Percentiles rank a stretch among this genome's conserved stretches.
These are phyloP conservation scores for Fopius arisanus DNA, from an alignment of 1,140 invertebrate genomes.

Conservation along the genomic window DNA sequence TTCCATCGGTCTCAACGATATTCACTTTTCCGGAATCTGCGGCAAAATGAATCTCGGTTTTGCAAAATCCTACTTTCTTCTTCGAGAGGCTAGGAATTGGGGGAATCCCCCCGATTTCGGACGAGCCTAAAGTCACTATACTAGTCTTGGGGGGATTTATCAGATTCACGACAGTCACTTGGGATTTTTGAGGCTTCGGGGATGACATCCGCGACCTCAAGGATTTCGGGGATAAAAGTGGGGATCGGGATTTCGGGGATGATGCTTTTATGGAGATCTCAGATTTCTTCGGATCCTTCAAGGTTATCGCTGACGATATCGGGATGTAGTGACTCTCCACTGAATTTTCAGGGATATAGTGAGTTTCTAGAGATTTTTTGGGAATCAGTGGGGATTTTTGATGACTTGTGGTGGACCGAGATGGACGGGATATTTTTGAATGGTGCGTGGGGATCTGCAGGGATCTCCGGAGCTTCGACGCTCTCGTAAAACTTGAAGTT, in stretches of 20 bases:
- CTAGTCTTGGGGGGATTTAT: slow-evolving; percentile 24
- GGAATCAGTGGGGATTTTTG: not conserved
- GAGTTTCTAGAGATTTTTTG: slow-evolving; percentile 13
- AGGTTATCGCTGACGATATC: not conserved
- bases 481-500: slow-evolving; percentile 34
- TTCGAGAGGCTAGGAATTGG: not conserved
- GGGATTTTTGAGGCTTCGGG: not conserved
- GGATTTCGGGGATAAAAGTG: not conserved
- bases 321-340: not conserved
- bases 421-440: slow-evolving; percentile 1
- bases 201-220: not conserved
- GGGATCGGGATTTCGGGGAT: not conserved
- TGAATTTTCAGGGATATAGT: not conserved
- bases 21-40: slow-evolving; percentile 84
- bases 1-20: slow-evolving; percentile 86
- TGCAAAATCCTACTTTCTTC: slow-evolving; percentile 85
- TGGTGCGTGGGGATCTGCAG: slow-evolving; percentile 67
- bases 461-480: slow-evolving; percentile 66
- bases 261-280: not conserved
- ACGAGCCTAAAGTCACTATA: slow-evolving; percentile 9
- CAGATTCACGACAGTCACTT: slow-evolving; percentile 18
- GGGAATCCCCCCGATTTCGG: not conserved
- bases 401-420: not conserved
- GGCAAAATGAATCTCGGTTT: slow-evolving; percentile 86
- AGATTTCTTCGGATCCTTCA: slow-evolving; percentile 20